These are phyloP conservation scores for Aradus depressus DNA, from an alignment of 2,888 invertebrate genomes.

Conservation along the genomic window DNA sequence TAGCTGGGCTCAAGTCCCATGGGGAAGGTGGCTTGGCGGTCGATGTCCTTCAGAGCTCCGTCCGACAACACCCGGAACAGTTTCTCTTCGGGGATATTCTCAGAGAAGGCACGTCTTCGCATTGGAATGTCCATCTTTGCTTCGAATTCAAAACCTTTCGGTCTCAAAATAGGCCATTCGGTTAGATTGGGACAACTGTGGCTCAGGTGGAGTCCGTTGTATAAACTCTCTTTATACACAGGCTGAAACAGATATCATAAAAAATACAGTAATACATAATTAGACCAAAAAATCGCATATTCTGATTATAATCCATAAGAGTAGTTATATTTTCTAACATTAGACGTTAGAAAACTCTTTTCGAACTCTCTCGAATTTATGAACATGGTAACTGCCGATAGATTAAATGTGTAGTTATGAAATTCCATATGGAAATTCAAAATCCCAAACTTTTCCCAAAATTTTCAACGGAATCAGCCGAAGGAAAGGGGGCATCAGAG, in stretches of 20 bases:
- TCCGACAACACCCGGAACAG: constrained; percentile 59
- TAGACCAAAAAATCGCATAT: no score
- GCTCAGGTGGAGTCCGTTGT: constrained; percentile 40
- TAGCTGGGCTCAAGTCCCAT: constrained; percentile 47
- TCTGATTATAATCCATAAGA: no score
- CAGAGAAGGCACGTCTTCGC: constrained; percentile 35
- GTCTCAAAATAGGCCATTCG: constrained; percentile 45
- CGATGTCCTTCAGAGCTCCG: constrained; percentile 64
- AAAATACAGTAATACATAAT: constrained; percentile 1
- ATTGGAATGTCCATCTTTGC: constrained; percentile 9
- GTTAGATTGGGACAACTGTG: constrained; percentile 63
- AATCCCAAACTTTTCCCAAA: no score
- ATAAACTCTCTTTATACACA: constrained; percentile 51
- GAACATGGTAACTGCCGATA: no score
- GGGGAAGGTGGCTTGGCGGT: constrained; percentile 60
- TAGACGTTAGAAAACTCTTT: no score
- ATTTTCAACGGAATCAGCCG: no score
- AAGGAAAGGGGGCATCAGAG: no score
- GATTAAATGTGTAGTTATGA: no score
- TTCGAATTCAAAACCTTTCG: background rate
- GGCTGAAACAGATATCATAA: constrained; percentile 44
- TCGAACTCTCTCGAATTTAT: no score
- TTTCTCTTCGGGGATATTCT: constrained; percentile 24
- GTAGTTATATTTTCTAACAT: no score
- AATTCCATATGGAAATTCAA: no score